Conservation (phyloP, 2,113 vertebrate genomes). For the Heterotilapia buettikoferi region DNA sequence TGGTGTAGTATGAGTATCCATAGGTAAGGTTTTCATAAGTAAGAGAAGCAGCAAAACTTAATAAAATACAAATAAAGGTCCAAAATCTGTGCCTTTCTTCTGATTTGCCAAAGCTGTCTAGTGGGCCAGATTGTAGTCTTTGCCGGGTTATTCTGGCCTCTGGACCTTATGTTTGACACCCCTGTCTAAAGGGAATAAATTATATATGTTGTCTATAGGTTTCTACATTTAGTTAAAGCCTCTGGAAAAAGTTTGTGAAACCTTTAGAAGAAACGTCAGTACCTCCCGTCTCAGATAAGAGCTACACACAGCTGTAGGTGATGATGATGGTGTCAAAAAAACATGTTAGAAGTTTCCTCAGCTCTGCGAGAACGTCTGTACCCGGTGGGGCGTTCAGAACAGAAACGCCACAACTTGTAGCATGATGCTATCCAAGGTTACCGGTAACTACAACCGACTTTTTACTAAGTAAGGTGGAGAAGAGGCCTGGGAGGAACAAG, state of each 20-base stretch:
- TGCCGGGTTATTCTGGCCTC: background rate
- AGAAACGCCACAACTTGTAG: background rate
- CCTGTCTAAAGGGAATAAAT: background rate
- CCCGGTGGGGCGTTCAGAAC: background rate
- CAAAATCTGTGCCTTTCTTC: background rate
- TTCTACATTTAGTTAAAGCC: background rate
- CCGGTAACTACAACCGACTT: background rate
- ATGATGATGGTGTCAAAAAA: background rate
- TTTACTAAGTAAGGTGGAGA: background rate
- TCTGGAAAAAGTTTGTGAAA: background rate
- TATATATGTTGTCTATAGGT: background rate
- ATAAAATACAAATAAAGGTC: background rate
- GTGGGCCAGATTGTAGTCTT: background rate
- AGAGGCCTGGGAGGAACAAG: background rate
- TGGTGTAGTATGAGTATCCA: background rate
- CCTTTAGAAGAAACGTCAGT: background rate
- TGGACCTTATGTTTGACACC: background rate
- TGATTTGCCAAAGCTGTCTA: background rate
- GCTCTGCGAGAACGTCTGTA: background rate
- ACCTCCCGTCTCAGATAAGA: background rate
- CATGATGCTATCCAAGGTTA: constrained; percentile 31
- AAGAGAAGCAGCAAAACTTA: background rate
- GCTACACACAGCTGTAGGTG: background rate
- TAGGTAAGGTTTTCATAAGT: background rate
- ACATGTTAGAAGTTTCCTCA: background rate